Conservation (phyloP, 2,888 invertebrate genomes). For the Trichogramma evanescens region DNA sequence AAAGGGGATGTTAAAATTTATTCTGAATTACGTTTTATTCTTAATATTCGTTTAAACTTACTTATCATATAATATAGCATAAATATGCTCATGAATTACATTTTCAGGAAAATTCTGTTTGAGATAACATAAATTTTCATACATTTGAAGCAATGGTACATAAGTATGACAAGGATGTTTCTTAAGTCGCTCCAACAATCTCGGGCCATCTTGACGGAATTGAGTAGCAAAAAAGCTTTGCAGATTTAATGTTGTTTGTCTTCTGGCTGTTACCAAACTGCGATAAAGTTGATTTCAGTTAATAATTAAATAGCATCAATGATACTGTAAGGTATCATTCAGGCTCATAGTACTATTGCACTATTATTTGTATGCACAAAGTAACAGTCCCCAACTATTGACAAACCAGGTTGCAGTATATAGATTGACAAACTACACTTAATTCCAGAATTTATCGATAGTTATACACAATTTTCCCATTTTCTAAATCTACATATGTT, state of each 20-base stretch:
- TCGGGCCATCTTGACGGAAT: slow-evolving; percentile 15
- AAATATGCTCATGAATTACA: slow-evolving; percentile 57
- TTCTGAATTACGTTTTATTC: neutral
- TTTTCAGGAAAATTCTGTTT: slow-evolving; percentile 49
- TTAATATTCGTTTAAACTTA: slow-evolving; percentile 41
- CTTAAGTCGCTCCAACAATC: slow-evolving; percentile 42
- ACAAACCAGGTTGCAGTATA: no score
- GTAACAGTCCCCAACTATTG: no score
- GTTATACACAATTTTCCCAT: no score
- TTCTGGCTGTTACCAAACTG: slow-evolving; percentile 3
- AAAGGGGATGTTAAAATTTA: neutral
- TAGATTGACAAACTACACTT: no score
- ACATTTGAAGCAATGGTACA: slow-evolving; percentile 55
- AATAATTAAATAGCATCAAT: slow-evolving; percentile 44
- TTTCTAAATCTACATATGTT: no score
- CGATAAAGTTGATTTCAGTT: slow-evolving; percentile 2
- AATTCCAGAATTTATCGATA: no score
- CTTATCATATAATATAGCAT: slow-evolving; percentile 64
- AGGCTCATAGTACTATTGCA: no score
- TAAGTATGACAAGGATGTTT: slow-evolving; percentile 62
- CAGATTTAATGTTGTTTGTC: slow-evolving; percentile 7
- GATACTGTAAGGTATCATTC: slow-evolving; percentile 29
- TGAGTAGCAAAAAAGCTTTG: slow-evolving; percentile 19
- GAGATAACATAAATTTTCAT: slow-evolving; percentile 56
- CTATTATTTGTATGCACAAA: no score